These are phyloP conservation scores for Ceratothoa steindachneri DNA, from an alignment of 2,888 invertebrate genomes.

Conservation along the genomic window DNA sequence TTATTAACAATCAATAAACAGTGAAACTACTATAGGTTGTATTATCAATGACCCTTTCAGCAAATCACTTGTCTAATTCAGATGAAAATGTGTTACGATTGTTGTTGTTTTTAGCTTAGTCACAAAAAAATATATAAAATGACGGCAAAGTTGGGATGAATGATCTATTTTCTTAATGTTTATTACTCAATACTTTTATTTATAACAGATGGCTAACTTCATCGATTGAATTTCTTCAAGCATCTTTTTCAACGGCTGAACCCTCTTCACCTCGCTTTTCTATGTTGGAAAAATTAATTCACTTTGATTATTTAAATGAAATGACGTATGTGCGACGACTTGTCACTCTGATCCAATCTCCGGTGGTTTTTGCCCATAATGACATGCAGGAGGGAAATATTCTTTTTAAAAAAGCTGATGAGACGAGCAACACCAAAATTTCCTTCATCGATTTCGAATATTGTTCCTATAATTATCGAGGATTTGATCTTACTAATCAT, in stretches of 20 bases:
- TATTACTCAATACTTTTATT: neutral
- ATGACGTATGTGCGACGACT: conserved; percentile 66
- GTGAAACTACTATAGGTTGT: too few species aligned
- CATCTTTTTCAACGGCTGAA: conserved; percentile 17
- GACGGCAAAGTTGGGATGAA: too few species aligned
- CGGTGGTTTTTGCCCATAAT: conserved; percentile 90
- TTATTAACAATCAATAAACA: too few species aligned
- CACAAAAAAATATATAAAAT: too few species aligned
- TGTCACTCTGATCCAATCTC: conserved; percentile 60
- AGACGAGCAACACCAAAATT: conserved; percentile 56
- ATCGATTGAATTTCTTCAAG: conserved; percentile 49
- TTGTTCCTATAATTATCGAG: conserved; percentile 89
- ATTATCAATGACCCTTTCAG: too few species aligned
- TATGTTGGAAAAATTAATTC: conserved; percentile 51
- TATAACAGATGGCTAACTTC: conserved; percentile 50
- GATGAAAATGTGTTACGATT: too few species aligned
- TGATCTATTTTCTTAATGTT: too few species aligned
- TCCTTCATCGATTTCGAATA: conserved; percentile 90
- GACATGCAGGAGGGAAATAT: conserved; percentile 87
- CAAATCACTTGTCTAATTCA: too few species aligned
- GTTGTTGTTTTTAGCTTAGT: too few species aligned
- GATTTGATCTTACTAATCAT: conserved; percentile 91
- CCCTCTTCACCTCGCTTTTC: conserved; percentile 19
- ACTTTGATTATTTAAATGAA: conserved; percentile 64
- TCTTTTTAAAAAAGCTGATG: conserved; percentile 54